Evolutionary conservation across 2,797 vertebrate species (phyloP).

Genomic region (Oreochromis grahami): DNA sequence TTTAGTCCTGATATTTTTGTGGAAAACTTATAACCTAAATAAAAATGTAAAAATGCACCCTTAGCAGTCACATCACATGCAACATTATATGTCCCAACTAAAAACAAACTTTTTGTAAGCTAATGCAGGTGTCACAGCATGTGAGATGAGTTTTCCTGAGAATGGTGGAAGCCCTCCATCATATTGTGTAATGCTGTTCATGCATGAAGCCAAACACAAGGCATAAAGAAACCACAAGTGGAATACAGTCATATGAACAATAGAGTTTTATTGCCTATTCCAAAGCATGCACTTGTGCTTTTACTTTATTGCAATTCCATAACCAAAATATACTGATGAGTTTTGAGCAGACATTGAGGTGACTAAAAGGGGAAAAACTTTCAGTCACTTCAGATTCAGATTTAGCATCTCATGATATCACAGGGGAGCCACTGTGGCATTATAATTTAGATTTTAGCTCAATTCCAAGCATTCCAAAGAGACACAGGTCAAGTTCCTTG

Average conservation of each 20-base stretch:
- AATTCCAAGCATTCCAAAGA: neutral
- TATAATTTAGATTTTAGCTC: neutral
- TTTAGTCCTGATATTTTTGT: neutral
- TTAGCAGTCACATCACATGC: neutral
- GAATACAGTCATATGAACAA: slow-evolving; percentile 61
- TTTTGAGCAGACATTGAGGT: slow-evolving; percentile 45
- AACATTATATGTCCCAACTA: neutral
- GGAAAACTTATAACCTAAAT: neutral
- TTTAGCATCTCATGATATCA: neutral
- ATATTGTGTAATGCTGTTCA: slow-evolving; percentile 29
- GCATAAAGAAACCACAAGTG: slow-evolving; percentile 54
- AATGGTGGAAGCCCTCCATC: neutral
- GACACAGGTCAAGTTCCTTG: neutral
- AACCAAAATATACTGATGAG: slow-evolving; percentile 50
- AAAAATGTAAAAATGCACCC: neutral
- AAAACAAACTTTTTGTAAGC: neutral
- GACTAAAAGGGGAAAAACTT: slow-evolving; percentile 30
- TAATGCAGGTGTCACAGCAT: slow-evolving; percentile 4
- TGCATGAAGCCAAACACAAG: slow-evolving; percentile 45
- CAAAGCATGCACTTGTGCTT: slow-evolving; percentile 49
- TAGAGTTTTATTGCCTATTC: slow-evolving; percentile 53
- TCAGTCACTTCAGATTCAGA: slow-evolving; percentile 5
- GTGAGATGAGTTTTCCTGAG: slow-evolving; percentile 2
- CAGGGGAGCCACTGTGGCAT: neutral
- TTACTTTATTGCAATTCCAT: slow-evolving; percentile 64